phyloP scores from a whole-genome alignment of 2,888 invertebrate genomes.

The Creontiades dilutus region DNA sequence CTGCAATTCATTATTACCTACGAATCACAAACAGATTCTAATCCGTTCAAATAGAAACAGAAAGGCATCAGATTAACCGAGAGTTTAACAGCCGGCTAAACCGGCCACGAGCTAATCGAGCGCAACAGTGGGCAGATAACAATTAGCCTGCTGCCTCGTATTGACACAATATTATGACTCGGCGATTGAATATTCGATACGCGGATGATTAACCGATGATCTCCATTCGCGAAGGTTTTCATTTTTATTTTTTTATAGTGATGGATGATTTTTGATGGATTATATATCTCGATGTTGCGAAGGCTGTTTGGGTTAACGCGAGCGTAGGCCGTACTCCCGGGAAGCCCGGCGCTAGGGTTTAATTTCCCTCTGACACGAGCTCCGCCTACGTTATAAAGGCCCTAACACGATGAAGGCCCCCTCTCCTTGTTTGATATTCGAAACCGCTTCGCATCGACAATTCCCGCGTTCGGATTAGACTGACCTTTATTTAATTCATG shows the following conservation, averaged over 20 bases:
- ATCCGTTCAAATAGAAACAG: no score
- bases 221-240: background rate
- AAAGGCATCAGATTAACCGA: background rate
- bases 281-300: background rate
- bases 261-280: background rate
- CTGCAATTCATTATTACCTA: no score
- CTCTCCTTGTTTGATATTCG: slow-evolving; percentile 15
- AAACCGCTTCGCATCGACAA: slow-evolving; percentile 41
- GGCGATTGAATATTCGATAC: slow-evolving; percentile 34
- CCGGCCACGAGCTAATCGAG: slow-evolving; percentile 8
- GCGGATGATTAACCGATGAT: slow-evolving; percentile 34
- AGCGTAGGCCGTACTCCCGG: background rate
- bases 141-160: slow-evolving; percentile 30
- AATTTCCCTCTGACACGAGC: slow-evolving; percentile 28
- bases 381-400: background rate
- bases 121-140: slow-evolving; percentile 45
- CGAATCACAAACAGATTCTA: no score
- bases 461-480: slow-evolving; percentile 44
- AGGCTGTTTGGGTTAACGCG: background rate
- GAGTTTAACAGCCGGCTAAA: background rate
- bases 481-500: slow-evolving; percentile 58
- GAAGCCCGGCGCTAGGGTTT: background rate
- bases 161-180: slow-evolving; percentile 49
- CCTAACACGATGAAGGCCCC: background rate
- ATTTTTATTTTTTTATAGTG: background rate